Evolutionary conservation across 2,888 invertebrate species (phyloP).

Genomic region (Pachliopta kotzebuea): DNA sequence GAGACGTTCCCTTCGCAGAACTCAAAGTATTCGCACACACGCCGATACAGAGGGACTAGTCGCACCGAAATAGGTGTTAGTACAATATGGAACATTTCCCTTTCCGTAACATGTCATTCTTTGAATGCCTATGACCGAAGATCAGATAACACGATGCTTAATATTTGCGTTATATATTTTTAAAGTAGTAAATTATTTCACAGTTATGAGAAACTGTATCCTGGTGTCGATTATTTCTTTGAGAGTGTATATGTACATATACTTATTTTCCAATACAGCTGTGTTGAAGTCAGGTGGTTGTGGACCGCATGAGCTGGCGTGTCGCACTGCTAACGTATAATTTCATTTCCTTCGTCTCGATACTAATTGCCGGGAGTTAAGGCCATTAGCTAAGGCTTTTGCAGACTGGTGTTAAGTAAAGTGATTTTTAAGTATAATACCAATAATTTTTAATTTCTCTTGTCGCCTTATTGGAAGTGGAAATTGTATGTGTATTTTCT

Average conservation of each 20-base stretch:
- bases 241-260: constrained; percentile 3
- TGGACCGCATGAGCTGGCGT: constrained; percentile 23
- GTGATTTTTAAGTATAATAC: constrained; percentile 26
- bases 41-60: constrained; percentile 21
- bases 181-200: neutral
- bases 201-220: neutral
- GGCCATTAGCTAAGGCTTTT: constrained; percentile 29
- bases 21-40: constrained; percentile 34
- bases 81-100: constrained; percentile 34
- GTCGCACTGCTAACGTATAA: constrained; percentile 28
- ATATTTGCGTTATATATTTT: neutral
- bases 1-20: constrained; percentile 46
- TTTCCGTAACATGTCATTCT: constrained; percentile 30
- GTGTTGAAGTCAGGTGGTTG: constrained; percentile 20
- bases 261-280: neutral
- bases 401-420: constrained; percentile 26
- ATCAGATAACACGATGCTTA: neutral
- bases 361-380: constrained; percentile 25
- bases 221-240: neutral
- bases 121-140: constrained; percentile 2
- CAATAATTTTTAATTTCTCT: constrained; percentile 18
- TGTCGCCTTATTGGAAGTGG: constrained; percentile 17
- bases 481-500: constrained; percentile 1
- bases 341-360: constrained; percentile 29
- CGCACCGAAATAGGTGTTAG: constrained; percentile 34